These are phyloP conservation scores for Triops longicaudatus DNA, from an alignment of 1,140 invertebrate genomes.

Conservation along the genomic window DNA sequence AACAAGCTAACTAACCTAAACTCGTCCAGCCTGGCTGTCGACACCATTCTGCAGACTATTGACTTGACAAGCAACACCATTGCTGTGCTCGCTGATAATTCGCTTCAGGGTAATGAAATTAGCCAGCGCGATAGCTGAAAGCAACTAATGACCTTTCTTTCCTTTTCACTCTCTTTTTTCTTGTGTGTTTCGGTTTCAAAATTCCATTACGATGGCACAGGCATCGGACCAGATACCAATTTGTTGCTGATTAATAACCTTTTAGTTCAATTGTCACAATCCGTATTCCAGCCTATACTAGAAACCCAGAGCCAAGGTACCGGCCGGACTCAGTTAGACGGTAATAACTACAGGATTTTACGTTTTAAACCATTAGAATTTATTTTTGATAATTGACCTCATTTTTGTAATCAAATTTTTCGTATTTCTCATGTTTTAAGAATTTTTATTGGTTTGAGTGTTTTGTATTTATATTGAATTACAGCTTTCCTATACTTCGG, in stretches of 20 bases:
- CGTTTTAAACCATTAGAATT: too few relatives aligned
- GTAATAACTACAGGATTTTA: background rate
- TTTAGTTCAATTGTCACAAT: background rate
- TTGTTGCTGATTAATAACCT: constrained; percentile 25
- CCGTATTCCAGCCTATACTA: constrained; percentile 13
- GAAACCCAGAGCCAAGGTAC: constrained; percentile 17
- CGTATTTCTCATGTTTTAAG: too few relatives aligned
- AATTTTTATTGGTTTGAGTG: too few relatives aligned
- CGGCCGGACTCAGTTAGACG: constrained; percentile 23
- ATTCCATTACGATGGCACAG: constrained; percentile 11
- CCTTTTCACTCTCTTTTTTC: too few relatives aligned
- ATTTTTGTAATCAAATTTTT: too few relatives aligned
- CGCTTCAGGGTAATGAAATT: background rate
- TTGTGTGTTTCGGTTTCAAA: too few relatives aligned
- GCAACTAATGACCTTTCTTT: constrained; percentile 1
- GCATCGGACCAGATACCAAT: constrained; percentile 14
- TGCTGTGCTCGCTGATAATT: background rate
- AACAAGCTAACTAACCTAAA: constrained; percentile 19
- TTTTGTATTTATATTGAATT: too few relatives aligned
- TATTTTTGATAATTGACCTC: too few relatives aligned
- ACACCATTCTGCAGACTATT: background rate
- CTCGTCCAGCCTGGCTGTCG: constrained; percentile 15
- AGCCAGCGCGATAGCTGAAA: background rate
- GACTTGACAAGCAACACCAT: constrained; percentile 19
- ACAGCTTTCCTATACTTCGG: too few relatives aligned